These are phyloP conservation scores for Xanthia icteritia DNA, from an alignment of 2,888 invertebrate genomes.

Conservation along the genomic window DNA sequence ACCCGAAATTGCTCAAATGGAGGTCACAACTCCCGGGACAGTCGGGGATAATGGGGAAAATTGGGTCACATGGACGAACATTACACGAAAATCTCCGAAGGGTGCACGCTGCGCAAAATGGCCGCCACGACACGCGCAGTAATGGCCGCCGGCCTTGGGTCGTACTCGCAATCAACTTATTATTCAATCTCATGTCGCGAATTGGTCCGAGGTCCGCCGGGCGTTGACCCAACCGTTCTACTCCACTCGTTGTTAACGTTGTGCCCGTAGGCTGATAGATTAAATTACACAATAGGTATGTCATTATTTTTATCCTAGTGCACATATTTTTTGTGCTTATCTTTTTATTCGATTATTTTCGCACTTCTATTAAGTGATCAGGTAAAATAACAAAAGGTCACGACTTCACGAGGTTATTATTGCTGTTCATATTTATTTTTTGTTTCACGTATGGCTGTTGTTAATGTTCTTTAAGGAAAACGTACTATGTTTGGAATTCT, in stretches of 20 bases:
- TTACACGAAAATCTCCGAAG: slow-evolving; percentile 73
- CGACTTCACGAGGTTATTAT: slow-evolving; percentile 3
- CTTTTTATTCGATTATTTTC: slow-evolving; percentile 37
- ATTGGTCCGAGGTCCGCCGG: slow-evolving; percentile 89
- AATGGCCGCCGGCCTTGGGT: slow-evolving; percentile 88
- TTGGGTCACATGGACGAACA: slow-evolving; percentile 73
- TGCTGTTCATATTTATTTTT: slow-evolving; percentile 20
- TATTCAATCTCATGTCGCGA: slow-evolving; percentile 90
- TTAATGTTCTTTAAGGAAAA: slow-evolving; percentile 12
- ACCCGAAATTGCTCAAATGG: slow-evolving; percentile 18
- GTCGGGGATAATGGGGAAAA: slow-evolving; percentile 65
- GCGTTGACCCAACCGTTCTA: slow-evolving; percentile 83
- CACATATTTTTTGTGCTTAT: slow-evolving; percentile 27
- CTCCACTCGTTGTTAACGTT: slow-evolving; percentile 77
- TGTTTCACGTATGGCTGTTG: slow-evolving; percentile 4
- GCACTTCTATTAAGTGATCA: slow-evolving; percentile 10
- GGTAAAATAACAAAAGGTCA: slow-evolving; percentile 34
- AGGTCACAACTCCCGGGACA: slow-evolving; percentile 35
- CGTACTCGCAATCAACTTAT: slow-evolving; percentile 88
- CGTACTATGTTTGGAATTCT: not conserved
- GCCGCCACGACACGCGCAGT: slow-evolving; percentile 81
- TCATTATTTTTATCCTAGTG: slow-evolving; percentile 57
- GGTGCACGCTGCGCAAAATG: slow-evolving; percentile 83
- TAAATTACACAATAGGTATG: slow-evolving; percentile 67
- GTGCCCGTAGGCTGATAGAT: slow-evolving; percentile 69